phyloP scores from a whole-genome alignment of 2,888 invertebrate genomes.

The Calephelis perditalis region DNA sequence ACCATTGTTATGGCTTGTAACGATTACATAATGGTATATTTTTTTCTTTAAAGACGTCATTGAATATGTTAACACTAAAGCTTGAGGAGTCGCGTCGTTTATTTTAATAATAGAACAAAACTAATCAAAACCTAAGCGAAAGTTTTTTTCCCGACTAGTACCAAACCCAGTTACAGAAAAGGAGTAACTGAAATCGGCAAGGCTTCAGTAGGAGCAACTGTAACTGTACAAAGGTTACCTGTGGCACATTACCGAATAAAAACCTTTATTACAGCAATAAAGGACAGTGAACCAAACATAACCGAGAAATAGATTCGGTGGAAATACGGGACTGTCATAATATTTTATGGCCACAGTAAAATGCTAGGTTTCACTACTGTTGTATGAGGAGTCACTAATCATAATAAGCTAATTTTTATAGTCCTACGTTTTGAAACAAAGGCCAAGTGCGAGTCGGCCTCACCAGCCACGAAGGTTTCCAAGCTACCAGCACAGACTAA shows the following conservation, averaged over 20 bases:
- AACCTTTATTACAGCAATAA: conserved; percentile 33
- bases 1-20: not conserved
- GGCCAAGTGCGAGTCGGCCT: not conserved
- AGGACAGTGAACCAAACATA: conserved; percentile 38
- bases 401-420: conserved; percentile 18
- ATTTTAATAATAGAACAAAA: no score
- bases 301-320: conserved; percentile 36
- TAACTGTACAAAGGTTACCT: conserved; percentile 9
- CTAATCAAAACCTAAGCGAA: no score
- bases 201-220: not conserved
- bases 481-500: no score
- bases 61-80: no score
- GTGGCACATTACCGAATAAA: conserved; percentile 21
- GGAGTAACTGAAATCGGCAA: not conserved
- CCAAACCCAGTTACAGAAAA: not conserved
- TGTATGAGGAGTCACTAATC: conserved; percentile 22
- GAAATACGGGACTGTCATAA: conserved; percentile 39
- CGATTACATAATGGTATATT: no score
- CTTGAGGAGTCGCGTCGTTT: no score
- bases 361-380: conserved; percentile 28
- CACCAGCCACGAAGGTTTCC: no score
- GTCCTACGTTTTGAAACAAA: not conserved
- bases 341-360: conserved; percentile 44
- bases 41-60: no score
- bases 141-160: not conserved